These are phyloP conservation scores for Dendroctonus valens DNA, from an alignment of 1,140 invertebrate genomes.

Conservation along the genomic window DNA sequence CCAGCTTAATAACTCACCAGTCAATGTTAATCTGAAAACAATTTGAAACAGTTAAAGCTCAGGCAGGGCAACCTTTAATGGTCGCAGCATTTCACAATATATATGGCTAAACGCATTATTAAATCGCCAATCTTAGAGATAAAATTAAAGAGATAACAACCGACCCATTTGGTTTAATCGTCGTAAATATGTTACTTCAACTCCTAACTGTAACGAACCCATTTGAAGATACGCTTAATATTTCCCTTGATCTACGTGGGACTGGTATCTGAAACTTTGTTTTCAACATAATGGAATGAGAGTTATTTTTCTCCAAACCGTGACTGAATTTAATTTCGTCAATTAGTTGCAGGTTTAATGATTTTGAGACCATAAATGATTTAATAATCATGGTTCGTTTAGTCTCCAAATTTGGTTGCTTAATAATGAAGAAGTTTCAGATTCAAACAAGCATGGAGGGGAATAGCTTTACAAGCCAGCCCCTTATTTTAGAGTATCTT, in stretches of 20 bases:
- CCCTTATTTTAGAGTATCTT: too few species aligned
- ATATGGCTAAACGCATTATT: conserved; percentile 19
- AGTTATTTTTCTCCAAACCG: too few species aligned
- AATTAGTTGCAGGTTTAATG: too few species aligned
- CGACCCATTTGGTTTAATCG: conserved; percentile 17
- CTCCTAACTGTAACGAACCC: conserved; percentile 7
- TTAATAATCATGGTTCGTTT: too few species aligned
- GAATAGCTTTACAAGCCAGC: too few species aligned
- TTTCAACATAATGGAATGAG: conserved; percentile 1
- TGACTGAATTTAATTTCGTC: too few species aligned
- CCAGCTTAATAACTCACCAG: too few species aligned
- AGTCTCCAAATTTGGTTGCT: too few species aligned
- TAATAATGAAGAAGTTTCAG: too few species aligned
- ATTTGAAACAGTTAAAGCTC: conserved; percentile 16
- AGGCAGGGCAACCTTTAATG: conserved; percentile 11
- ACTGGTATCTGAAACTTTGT: conserved; percentile 12
- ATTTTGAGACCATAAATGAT: too few species aligned
- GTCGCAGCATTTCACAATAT: conserved; percentile 20
- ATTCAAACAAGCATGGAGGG: too few species aligned
- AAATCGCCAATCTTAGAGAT: conserved; percentile 21
- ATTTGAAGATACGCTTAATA: conserved; percentile 15
- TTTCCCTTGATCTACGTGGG: conserved; percentile 9
- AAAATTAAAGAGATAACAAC: conserved; percentile 22
- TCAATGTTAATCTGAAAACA: background rate
- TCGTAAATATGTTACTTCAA: conserved; percentile 19